phyloP scores from a whole-genome alignment of 2,797 vertebrate genomes.

The Sphenodon punctatus region DNA sequence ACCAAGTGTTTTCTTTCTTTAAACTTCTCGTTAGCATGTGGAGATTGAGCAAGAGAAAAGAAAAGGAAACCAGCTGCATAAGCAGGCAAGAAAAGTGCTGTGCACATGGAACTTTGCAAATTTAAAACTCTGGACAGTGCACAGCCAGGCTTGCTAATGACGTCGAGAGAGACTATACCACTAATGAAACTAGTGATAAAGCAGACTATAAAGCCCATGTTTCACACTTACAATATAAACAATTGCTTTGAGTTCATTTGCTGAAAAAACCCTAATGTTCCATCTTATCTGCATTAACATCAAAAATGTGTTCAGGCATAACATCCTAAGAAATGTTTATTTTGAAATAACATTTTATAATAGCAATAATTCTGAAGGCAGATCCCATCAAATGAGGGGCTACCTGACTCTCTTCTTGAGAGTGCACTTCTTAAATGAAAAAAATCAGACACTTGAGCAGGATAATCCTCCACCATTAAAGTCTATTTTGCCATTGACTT shows the following conservation, averaged over 20 bases:
- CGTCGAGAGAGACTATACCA: too few species aligned
- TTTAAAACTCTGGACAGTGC: background rate
- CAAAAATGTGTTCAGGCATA: too few species aligned
- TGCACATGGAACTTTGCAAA: background rate
- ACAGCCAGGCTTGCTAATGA: too few species aligned
- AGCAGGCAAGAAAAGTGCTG: rapidly evolving
- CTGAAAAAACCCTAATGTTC: background rate
- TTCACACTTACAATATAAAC: background rate
- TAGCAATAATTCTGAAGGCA: background rate
- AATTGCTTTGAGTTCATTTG: background rate
- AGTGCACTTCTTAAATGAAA: background rate
- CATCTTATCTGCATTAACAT: background rate
- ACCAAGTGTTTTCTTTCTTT: background rate
- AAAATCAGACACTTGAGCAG: background rate
- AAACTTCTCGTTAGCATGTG: background rate
- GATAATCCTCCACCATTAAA: background rate
- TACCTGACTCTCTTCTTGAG: background rate
- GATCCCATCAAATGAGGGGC: background rate
- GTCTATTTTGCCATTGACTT: too few species aligned
- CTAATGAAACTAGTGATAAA: background rate
- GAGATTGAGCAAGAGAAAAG: background rate
- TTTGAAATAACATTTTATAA: background rate
- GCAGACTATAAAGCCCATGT: background rate
- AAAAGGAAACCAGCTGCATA: background rate
- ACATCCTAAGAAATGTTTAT: too few species aligned